Base-by-base conservation (phyloP, 2,888 invertebrate species). In the Harpagoxenus sublaevis region DNA sequence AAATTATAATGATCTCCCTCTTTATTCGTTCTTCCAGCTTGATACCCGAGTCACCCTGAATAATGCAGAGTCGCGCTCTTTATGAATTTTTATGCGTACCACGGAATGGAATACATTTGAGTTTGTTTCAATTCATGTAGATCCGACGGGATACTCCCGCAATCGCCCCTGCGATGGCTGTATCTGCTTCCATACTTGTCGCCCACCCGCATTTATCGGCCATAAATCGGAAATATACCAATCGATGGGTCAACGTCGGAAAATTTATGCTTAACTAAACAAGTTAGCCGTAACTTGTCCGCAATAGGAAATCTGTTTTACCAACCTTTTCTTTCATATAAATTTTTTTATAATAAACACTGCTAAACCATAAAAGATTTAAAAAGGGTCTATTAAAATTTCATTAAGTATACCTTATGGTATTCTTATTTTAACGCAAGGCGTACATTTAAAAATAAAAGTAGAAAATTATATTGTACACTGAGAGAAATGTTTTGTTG, bases 51-150 rank as follows among this genome's bases (percentile, higher is more conserved):
- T 90, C 89, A 78, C 87, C 88, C 87, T 94, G 94, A 94, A 94
- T 94, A 94, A 94, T 94, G 92, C 92, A 94, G 89, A 92, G 86
- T 89, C 90, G 87, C 86, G 89, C 90, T 92, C 92, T 94, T 94
- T 93, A 93, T 93, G 93, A 94, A 94, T 94, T 94, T 93, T 94
- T 93, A 94, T 94, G 92, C 92, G 90, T 90, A 87, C 92, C 90
- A 84, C 86, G 90, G 88, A 92, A 92, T 91, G 91, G 92, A 92
- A 93, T 93, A 92, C 91, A 89, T 92, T 91, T 87, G 84, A 88
- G 88, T 91, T 89, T 91, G 90, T 90, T 87, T 82, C 86, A 87
- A 55, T 55, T 12, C 55, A 48, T 65, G 45, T 23, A 79, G 45
- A 70, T 71, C 57, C 45, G 57, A 48, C 45, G 45, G 45, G 57